phyloP scores from a whole-genome alignment of 2,888 invertebrate species.

The Meteorus colon region DNA sequence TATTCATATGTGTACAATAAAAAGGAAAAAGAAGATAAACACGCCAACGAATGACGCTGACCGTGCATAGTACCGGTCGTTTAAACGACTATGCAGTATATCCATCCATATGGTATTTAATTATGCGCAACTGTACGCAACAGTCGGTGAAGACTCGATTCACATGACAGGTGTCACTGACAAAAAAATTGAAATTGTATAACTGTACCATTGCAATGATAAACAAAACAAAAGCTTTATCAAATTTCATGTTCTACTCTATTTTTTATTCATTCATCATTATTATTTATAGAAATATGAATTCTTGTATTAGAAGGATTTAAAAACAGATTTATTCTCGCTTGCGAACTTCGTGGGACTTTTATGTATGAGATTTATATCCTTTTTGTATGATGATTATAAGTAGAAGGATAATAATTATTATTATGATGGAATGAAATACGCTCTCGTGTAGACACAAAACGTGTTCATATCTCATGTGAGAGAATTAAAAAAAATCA shows the following conservation, averaged over 20 bases:
- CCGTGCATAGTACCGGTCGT: slow-evolving; percentile 6
- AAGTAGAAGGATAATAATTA: too few species aligned
- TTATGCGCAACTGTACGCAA: slow-evolving; percentile 15
- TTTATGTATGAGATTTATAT: too few species aligned
- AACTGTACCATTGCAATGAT: background rate
- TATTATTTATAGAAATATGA: background rate
- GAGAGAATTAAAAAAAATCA: too few species aligned
- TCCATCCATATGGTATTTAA: slow-evolving; percentile 4
- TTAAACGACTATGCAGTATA: background rate
- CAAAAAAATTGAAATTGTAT: background rate
- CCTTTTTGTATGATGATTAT: too few species aligned
- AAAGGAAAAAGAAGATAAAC: background rate
- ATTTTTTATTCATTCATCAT: background rate
- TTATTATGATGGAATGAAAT: too few species aligned
- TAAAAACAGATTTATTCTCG: too few species aligned
- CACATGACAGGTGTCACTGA: slow-evolving; percentile 14
- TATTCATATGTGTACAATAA: background rate
- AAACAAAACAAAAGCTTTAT: background rate
- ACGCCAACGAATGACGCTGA: background rate
- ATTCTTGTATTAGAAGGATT: too few species aligned
- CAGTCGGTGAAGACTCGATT: background rate
- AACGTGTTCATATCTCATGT: too few species aligned
- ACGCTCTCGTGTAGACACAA: too few species aligned
- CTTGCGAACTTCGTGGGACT: too few species aligned
- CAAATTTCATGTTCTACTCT: background rate